These are phyloP conservation scores for Tanaodytes sp. DNA, from an alignment of 2,888 invertebrate species.

Conservation along the genomic window DNA sequence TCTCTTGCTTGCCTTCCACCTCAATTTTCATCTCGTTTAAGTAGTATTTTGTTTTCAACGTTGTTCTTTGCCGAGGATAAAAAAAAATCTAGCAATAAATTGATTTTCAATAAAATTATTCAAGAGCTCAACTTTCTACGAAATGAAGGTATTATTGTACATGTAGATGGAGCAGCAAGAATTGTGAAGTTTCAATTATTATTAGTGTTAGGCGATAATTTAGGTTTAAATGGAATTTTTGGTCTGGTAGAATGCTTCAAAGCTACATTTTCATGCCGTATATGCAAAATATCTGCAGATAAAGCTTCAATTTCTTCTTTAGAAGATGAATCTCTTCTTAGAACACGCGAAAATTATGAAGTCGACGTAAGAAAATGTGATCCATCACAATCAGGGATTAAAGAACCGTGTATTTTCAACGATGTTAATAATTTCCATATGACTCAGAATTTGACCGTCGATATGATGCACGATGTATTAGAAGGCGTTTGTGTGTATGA, in stretches of 20 bases:
- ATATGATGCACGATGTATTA: conserved; percentile 3
- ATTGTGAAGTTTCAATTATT: conserved; percentile 7
- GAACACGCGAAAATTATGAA: conserved; percentile 3
- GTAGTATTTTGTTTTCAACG: conserved; percentile 11
- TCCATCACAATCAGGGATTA: neutral
- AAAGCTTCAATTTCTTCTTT: neutral
- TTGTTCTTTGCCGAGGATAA: conserved; percentile 1
- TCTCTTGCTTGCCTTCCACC: conserved; percentile 3
- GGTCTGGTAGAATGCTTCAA: neutral
- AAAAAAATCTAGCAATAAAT: neutral
- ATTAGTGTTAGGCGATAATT: conserved; percentile 6
- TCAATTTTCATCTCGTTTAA: conserved; percentile 4
- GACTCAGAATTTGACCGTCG: neutral
- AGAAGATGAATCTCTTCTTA: neutral
- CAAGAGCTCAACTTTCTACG: conserved; percentile 23
- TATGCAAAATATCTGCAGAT: conserved; percentile 1
- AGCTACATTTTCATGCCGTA: neutral
- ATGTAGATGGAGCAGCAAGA: neutral
- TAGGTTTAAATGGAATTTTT: conserved; percentile 8
- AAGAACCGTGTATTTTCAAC: conserved; percentile 1
- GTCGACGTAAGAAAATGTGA: neutral
- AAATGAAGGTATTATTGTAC: neutral
- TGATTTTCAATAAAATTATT: conserved; percentile 1
- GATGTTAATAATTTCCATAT: neutral
- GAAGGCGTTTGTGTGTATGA: conserved; percentile 11